Percentiles rank a stretch among this genome's conserved stretches.
phyloP scores from a whole-genome alignment of 2,888 invertebrate genomes.

The Nasonovia ribisnigri region DNA sequence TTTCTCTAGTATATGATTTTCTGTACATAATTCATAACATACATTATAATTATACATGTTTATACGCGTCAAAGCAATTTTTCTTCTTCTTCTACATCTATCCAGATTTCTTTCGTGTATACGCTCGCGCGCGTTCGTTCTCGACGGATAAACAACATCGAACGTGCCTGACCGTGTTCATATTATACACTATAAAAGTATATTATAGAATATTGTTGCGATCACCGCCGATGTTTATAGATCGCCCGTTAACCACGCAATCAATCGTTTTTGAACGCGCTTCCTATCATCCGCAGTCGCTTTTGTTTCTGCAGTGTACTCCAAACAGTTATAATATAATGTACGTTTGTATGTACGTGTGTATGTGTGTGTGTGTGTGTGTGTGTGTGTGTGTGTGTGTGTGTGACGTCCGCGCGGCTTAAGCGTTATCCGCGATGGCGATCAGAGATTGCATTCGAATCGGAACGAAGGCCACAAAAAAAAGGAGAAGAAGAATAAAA shows the following conservation, averaged over 20 bases:
- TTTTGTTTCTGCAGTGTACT: background rate
- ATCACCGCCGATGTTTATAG: background rate
- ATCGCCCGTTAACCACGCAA: constrained; percentile 37
- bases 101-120: too few relatives aligned
- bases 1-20: too few relatives aligned
- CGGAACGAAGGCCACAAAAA: constrained; percentile 19
- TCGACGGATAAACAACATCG: background rate
- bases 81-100: background rate
- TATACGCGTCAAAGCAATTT: background rate
- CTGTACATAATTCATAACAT: too few relatives aligned
- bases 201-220: background rate
- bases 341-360: background rate
- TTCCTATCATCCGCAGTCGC: background rate
- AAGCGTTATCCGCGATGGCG: constrained; percentile 39
- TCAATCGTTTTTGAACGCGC: constrained; percentile 36
- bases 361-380: too few relatives aligned
- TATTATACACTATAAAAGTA: background rate
- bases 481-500: background rate
- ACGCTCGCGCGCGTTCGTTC: background rate
- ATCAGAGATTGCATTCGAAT: constrained; percentile 56
- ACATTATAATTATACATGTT: too few relatives aligned
- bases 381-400: background rate
- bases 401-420: background rate
- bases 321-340: background rate
- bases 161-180: background rate